A percentile compares a stretch with the other conserved stretches of the same genome.
Evolutionary conservation across 2,888 invertebrate species (phyloP).

Genomic region (Nemurella pictetii): DNA sequence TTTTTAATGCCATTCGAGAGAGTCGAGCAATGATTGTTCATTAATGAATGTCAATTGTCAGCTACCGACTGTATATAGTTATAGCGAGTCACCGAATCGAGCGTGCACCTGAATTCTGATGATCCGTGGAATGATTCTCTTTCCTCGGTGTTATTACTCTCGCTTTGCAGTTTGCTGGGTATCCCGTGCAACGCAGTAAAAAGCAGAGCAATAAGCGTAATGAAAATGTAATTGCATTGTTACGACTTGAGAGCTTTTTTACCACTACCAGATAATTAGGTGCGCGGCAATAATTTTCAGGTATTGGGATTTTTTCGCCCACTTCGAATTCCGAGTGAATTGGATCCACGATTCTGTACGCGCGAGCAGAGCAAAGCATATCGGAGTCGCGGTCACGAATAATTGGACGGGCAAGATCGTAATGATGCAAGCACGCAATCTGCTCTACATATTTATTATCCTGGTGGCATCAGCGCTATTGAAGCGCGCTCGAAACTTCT

Average conservation of each 20-base stretch:
- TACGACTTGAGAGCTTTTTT: conserved; percentile 10
- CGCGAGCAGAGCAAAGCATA: not conserved
- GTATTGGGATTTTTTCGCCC: conserved; percentile 2
- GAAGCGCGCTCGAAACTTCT: not conserved
- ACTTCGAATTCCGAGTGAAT: not conserved
- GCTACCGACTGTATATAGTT: not conserved
- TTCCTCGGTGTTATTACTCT: not conserved
- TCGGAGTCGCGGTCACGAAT: conserved; percentile 19
- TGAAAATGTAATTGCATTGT: conserved; percentile 19
- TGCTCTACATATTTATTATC: conserved; percentile 28
- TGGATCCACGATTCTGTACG: not conserved
- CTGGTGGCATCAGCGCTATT: not conserved
- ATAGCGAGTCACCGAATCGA: not conserved
- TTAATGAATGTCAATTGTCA: conserved; percentile 22
- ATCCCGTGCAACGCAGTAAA: not conserved
- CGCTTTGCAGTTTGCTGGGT: too few species aligned
- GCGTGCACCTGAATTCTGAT: not conserved
- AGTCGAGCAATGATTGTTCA: conserved; percentile 1
- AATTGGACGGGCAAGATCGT: not conserved
- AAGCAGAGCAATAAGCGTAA: conserved; percentile 12
- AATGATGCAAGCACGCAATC: conserved; percentile 26
- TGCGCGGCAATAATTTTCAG: not conserved
- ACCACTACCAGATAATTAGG: not conserved
- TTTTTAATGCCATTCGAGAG: not conserved
- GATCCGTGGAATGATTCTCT: not conserved